Conservation (phyloP, 2,797 vertebrate species). For the Cetoscarus ocellatus region DNA sequence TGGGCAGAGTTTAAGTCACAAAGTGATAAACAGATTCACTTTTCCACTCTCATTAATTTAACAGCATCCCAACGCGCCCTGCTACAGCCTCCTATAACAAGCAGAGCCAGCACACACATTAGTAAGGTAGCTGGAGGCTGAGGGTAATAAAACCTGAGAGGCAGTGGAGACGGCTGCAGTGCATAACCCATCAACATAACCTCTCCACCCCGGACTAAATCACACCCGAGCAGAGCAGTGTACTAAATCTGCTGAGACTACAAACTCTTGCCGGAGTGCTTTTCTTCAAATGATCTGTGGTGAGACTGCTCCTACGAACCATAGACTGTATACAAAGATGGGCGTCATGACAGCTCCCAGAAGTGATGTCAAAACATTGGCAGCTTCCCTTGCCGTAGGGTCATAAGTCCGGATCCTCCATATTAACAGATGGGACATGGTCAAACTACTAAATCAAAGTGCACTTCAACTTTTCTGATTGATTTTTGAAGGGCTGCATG, state of each 20-base stretch:
- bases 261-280: slow-evolving; percentile 26
- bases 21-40: slow-evolving; percentile 25
- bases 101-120: slow-evolving; percentile 15
- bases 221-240: slow-evolving; percentile 26
- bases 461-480: too few species aligned
- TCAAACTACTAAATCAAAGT: too few species aligned
- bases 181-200: slow-evolving; percentile 42
- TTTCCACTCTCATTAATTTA: slow-evolving; percentile 50
- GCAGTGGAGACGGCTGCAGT: slow-evolving; percentile 30
- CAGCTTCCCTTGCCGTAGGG: too few species aligned
- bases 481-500: too few species aligned
- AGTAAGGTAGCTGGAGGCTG: slow-evolving; percentile 19
- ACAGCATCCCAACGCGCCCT: slow-evolving; percentile 26
- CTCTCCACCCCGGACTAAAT: slow-evolving; percentile 37
- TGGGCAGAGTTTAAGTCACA: slow-evolving; percentile 29
- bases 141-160: slow-evolving; percentile 21
- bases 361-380: too few species aligned
- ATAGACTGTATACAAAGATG: too few species aligned
- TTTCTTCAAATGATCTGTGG: slow-evolving; percentile 34
- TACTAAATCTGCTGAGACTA: slow-evolving; percentile 37
- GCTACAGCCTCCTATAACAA: slow-evolving; percentile 23
- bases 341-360: too few species aligned
- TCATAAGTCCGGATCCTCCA: too few species aligned
- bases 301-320: slow-evolving; percentile 4
- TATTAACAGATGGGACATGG: too few species aligned